Base-by-base conservation (phyloP, 2,888 invertebrate species). In the Cremastinae sp. region DNA sequence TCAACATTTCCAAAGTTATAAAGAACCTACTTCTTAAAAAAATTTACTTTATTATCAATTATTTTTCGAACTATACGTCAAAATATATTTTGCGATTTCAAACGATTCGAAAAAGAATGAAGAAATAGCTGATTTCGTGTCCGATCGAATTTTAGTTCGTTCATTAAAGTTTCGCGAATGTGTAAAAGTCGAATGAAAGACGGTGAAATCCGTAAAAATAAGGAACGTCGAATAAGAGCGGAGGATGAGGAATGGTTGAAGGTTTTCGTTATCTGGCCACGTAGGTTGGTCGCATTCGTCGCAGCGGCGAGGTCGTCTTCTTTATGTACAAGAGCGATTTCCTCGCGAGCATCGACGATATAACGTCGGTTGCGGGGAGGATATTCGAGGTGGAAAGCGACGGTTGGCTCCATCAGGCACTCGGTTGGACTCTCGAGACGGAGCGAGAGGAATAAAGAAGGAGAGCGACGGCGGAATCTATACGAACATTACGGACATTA, bases 401-500 rank as follows among this genome's bases (percentile, higher is more conserved):
- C 38, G 38, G 54, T 66, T 22, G 47, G 68, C 34, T 38, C 22
- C 9, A 36, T 36, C 14, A 8, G 41, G 14, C 14, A 38, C 34
- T 18, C 58, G 9, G 28, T 12, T 22, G 51, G 61, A 12, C 38
- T 64, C 43, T 56, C 22, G 59, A 71, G 58, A 38, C 54, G 14
- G n/a, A 12, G 49, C 10, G 20, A 36, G 49, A 38, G 51, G 18
- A 74, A 73, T 61, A 68, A 77, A 72, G 79, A 54, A 64, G 77
- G 79, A 82, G 41, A 41, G 49, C 22, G 28, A 36, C 83, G 82
- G 84, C 83, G 28, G 28, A 28, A 28, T 28, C 28, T 84, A 85
- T 85, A 86, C 85, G 84, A 84, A 87, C 88, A 89, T 89, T 89
- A 89, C 89, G 87, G 84, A 89, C 89, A 89, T 89, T 89, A 89